phyloP scores from a whole-genome alignment of 2,113 vertebrate genomes.

The Aegotheles bennettii region DNA sequence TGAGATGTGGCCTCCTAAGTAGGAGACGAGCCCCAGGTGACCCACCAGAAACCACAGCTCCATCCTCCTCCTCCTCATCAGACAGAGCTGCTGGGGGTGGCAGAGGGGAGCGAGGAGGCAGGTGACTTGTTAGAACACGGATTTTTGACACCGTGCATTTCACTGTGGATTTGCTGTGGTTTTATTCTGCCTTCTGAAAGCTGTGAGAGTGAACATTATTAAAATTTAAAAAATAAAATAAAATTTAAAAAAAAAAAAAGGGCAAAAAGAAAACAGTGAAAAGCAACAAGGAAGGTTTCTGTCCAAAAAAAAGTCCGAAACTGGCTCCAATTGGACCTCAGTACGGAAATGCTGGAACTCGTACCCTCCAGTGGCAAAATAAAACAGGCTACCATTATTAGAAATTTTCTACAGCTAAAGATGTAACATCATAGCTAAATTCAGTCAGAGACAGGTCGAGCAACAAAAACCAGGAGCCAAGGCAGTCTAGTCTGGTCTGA shows the following conservation, averaged over 20 bases:
- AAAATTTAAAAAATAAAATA: not conserved
- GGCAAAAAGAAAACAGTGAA: slow-evolving; percentile 36
- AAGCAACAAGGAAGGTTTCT: slow-evolving; percentile 58
- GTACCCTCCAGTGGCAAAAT: slow-evolving; percentile 70
- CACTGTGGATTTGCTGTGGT: not conserved
- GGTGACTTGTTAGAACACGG: not conserved
- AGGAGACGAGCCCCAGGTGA: not conserved
- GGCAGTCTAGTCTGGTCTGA: slow-evolving; percentile 80
- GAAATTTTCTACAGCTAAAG: slow-evolving; percentile 71
- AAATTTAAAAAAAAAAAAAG: not conserved
- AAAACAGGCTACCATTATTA: slow-evolving; percentile 77
- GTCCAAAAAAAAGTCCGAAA: slow-evolving; percentile 44
- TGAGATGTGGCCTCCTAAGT: not conserved
- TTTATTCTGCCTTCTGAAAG: slow-evolving; percentile 43
- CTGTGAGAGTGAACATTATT: slow-evolving; percentile 25
- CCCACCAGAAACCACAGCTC: not conserved
- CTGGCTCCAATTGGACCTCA: slow-evolving; percentile 52
- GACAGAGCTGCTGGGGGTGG: not conserved
- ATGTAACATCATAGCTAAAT: slow-evolving; percentile 83
- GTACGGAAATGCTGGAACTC: slow-evolving; percentile 66
- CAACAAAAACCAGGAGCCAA: slow-evolving; percentile 82
- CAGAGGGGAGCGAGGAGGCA: not conserved
- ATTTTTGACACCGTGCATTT: not conserved
- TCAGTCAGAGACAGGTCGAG: slow-evolving; percentile 78
- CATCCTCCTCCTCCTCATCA: not conserved